Evolutionary conservation across 2,797 vertebrate genomes (phyloP).

Genomic region (Psittacula echo): DNA sequence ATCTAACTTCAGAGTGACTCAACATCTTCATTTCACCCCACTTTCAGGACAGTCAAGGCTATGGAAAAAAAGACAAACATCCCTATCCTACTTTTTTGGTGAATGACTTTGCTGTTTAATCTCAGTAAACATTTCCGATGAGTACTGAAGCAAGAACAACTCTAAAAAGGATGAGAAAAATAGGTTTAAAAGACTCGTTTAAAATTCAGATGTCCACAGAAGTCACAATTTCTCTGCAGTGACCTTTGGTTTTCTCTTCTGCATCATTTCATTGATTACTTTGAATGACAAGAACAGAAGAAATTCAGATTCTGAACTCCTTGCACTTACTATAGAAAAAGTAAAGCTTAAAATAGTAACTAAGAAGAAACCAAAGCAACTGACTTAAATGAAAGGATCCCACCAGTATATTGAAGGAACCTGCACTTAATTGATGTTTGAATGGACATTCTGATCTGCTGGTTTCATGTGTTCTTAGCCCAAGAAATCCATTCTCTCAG

Average conservation of each 20-base stretch:
- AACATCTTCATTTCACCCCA: not conserved
- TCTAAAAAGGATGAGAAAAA: not conserved
- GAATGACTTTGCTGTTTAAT: not conserved
- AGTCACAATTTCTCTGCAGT: not conserved
- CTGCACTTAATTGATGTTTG: not conserved
- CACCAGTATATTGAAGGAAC: not conserved
- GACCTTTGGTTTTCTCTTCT: not conserved
- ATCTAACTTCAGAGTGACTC: not conserved
- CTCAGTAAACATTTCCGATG: not conserved
- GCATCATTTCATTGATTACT: not conserved
- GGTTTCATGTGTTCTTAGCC: not conserved
- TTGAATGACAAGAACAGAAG: not conserved
- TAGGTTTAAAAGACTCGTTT: not conserved
- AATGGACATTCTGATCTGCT: not conserved
- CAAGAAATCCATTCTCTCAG: not conserved
- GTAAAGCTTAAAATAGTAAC: not conserved
- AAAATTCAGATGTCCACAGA: not conserved
- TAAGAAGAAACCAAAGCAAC: not conserved
- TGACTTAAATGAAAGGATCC: not conserved
- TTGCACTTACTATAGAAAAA: not conserved
- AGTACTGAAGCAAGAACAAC: not conserved
- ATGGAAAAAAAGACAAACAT: not conserved
- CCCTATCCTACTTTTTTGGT: not conserved
- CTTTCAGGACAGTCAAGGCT: not conserved
- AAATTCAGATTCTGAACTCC: not conserved